Evolutionary conservation across 2,113 vertebrate genomes (phyloP).

Genomic region (Gobius niger): DNA sequence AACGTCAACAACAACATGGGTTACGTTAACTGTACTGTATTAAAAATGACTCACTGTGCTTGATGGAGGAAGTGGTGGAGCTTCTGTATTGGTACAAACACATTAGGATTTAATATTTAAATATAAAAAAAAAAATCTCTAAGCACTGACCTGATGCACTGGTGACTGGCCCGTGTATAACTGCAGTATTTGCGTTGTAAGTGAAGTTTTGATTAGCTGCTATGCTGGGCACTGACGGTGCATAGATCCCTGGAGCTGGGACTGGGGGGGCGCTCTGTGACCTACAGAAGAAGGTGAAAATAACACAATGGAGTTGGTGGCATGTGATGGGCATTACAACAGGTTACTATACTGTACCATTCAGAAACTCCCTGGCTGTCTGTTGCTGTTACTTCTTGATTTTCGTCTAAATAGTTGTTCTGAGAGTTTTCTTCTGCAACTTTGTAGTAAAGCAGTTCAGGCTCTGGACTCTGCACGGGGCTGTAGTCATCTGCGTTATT

Average conservation of each 20-base stretch:
- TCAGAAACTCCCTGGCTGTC: slow-evolving; percentile 5
- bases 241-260: slow-evolving; percentile 12
- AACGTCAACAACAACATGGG: background rate
- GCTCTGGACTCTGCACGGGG: slow-evolving; percentile 36
- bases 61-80: background rate
- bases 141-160: slow-evolving; percentile 46
- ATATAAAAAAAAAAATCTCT: no score
- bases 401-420: slow-evolving; percentile 4
- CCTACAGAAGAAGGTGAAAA: slow-evolving; percentile 34
- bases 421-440: slow-evolving; percentile 2
- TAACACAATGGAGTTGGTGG: slow-evolving; percentile 5
- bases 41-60: slow-evolving; percentile 38
- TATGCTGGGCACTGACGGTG: slow-evolving; percentile 11
- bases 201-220: slow-evolving; percentile 31
- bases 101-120: no score
- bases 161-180: slow-evolving; percentile 28
- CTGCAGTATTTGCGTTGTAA: slow-evolving; percentile 40
- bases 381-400: slow-evolving; percentile 1
- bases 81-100: slow-evolving; percentile 30
- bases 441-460: slow-evolving; percentile 44
- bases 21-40: background rate
- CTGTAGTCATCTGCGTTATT: slow-evolving; percentile 20
- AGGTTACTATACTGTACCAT: slow-evolving; percentile 18
- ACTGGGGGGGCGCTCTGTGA: slow-evolving; percentile 5
- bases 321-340: background rate